Evolutionary conservation across 1,140 invertebrate species (phyloP).

Genomic region (Babylonia areolata): DNA sequence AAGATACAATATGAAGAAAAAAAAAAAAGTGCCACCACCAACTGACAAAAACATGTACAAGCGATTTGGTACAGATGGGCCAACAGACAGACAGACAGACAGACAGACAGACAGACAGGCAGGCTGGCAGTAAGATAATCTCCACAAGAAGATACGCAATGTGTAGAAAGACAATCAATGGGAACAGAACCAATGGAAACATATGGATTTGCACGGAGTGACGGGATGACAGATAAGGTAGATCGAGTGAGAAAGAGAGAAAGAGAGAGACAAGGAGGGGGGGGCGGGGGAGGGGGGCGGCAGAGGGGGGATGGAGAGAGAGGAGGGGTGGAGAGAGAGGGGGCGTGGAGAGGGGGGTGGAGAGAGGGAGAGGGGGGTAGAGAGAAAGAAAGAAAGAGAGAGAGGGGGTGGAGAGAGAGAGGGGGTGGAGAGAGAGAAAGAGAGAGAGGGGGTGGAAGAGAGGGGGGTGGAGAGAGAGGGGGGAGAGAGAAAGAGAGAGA

Average conservation of each 20-base stretch:
- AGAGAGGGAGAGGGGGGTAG: background rate
- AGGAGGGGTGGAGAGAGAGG: background rate
- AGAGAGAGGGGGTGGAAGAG: background rate
- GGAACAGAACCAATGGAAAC: no score
- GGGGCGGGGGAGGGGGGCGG: background rate
- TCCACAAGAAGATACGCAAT: no score
- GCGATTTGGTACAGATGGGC: no score
- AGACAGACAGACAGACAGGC: background rate
- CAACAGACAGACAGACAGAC: background rate
- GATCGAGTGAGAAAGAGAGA: background rate
- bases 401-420: background rate
- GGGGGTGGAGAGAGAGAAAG: background rate
- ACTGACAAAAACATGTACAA: no score
- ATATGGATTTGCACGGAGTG: no score
- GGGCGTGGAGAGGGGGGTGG: background rate
- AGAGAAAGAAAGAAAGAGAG: no score
- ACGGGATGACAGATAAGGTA: no score
- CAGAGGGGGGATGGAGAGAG: background rate
- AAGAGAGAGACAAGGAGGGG: background rate
- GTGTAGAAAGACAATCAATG: no score
- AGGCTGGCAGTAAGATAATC: background rate
- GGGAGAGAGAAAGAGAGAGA: conserved; percentile 4
- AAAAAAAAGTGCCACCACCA: no score
- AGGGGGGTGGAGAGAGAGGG: background rate
- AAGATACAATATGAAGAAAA: no score